Conservation (phyloP, 2,888 invertebrate species). For the Hipparchia semele region DNA sequence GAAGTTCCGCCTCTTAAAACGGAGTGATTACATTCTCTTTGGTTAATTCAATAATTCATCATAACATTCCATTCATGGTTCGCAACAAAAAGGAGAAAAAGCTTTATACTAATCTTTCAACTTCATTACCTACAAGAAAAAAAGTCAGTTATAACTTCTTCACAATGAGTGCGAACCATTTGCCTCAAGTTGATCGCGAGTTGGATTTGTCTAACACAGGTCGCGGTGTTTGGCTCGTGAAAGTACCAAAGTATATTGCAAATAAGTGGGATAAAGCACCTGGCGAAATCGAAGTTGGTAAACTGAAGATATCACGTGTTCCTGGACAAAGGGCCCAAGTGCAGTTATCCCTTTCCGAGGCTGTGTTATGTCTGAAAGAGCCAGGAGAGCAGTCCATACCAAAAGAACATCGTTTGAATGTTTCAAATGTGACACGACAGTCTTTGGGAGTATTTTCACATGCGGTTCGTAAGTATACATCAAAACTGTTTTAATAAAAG, state of each 20-base stretch:
- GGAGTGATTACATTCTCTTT: too few relatives aligned
- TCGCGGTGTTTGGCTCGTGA: slow-evolving; percentile 98
- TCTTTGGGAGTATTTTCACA: slow-evolving; percentile 97
- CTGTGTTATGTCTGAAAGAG: slow-evolving; percentile 90
- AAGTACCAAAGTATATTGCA: slow-evolving; percentile 97
- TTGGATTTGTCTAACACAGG: slow-evolving; percentile 94
- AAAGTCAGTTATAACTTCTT: not conserved
- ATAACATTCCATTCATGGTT: too few relatives aligned
- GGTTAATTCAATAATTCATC: too few relatives aligned
- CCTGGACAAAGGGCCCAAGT: slow-evolving; percentile 94
- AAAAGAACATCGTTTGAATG: slow-evolving; percentile 95
- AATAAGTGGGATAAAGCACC: slow-evolving; percentile 97
- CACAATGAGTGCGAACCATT: slow-evolving; percentile 56
- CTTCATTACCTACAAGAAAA: too few relatives aligned
- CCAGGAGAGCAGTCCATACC: slow-evolving; percentile 92
- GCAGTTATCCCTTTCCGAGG: slow-evolving; percentile 91
- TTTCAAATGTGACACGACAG: slow-evolving; percentile 95
- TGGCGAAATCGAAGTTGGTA: slow-evolving; percentile 96
- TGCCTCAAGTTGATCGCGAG: slow-evolving; percentile 88
- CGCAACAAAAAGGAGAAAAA: too few relatives aligned
- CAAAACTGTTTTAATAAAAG: not conserved
- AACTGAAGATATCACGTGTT: slow-evolving; percentile 92
- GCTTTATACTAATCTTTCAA: too few relatives aligned
- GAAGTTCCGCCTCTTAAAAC: too few relatives aligned
- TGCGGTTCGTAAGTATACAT: slow-evolving; percentile 85